phyloP scores from a whole-genome alignment of 2,888 invertebrate genomes.

The Mimachlamys varia region DNA sequence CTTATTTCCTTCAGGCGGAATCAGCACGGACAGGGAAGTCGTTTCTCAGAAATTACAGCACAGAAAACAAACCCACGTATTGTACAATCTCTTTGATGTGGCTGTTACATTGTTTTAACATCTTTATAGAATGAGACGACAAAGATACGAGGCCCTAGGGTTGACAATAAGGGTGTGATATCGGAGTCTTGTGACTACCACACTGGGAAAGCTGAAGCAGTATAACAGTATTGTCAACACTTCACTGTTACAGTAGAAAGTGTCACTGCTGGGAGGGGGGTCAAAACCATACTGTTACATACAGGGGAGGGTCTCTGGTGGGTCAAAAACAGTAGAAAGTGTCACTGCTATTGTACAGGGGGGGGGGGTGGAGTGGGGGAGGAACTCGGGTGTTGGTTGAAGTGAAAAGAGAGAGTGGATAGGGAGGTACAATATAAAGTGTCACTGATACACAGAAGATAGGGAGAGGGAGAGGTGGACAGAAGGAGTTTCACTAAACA shows the following conservation, averaged over 20 bases:
- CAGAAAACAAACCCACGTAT: neutral
- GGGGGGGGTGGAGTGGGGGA: neutral
- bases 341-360: neutral
- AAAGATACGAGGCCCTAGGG: neutral
- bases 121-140: neutral
- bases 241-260: no score
- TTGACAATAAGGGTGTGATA: neutral
- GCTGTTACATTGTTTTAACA: neutral
- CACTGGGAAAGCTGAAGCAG: neutral
- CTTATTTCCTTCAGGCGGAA: neutral
- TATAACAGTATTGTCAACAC: no score
- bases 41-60: neutral
- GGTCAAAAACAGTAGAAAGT: neutral
- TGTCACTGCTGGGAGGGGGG: no score
- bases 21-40: neutral
- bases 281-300: no score
- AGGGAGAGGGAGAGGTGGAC: no score
- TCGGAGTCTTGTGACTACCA: neutral
- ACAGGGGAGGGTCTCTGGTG: no score
- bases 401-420: no score
- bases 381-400: no score
- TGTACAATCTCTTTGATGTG: constrained; percentile 29
- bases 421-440: neutral
- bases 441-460: neutral
- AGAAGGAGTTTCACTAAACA: no score